Evolutionary conservation across 2,888 invertebrate genomes (phyloP).

Genomic region (Zeuzera pyrina): DNA sequence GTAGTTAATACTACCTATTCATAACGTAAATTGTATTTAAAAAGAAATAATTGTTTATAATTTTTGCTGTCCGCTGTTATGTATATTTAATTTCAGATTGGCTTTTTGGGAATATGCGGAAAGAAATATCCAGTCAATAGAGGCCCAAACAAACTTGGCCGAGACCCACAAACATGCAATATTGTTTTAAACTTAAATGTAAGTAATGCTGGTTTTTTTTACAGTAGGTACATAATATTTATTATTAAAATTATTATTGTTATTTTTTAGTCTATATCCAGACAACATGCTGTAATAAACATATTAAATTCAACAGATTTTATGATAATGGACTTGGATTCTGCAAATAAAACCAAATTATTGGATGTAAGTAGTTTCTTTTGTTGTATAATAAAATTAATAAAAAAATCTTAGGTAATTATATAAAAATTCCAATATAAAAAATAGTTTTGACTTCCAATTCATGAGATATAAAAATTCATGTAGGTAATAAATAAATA

Average conservation of each 20-base stretch:
- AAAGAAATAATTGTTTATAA: no score
- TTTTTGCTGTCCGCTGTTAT: no score
- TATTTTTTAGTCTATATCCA: constrained; percentile 51
- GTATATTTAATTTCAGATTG: constrained; percentile 58
- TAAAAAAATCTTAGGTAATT: background rate
- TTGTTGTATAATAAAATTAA: background rate
- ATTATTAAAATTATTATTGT: background rate
- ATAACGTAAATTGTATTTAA: no score
- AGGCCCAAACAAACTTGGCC: constrained; percentile 59
- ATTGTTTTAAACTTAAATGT: constrained; percentile 52
- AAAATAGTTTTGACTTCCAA: no score
- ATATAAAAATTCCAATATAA: background rate
- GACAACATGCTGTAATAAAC: constrained; percentile 63
- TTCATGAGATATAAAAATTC: no score
- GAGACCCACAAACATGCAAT: constrained; percentile 50
- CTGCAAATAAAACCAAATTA: constrained; percentile 56
- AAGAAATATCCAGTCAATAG: constrained; percentile 43
- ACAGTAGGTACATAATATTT: background rate
- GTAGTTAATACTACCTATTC: no score
- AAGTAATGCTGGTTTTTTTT: constrained; percentile 20
- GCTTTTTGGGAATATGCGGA: constrained; percentile 56
- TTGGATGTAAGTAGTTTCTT: constrained; percentile 39
- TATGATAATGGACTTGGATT: constrained; percentile 60
- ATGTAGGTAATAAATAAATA: no score
- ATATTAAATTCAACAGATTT: constrained; percentile 38